These are phyloP conservation scores for Lysiphlebus fabarum DNA, from an alignment of 1,140 invertebrate species.

Conservation along the genomic window DNA sequence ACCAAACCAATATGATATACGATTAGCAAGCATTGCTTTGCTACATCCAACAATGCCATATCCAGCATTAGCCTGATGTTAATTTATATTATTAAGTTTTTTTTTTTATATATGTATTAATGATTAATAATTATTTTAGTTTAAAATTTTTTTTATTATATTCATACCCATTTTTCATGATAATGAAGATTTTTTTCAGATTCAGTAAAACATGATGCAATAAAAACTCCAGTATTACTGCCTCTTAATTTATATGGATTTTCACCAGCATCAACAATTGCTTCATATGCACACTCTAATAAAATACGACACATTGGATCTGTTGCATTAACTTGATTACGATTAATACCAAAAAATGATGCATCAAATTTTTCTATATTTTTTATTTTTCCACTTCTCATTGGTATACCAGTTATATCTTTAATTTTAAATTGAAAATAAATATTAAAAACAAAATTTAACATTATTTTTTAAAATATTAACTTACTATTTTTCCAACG, in stretches of 20 bases:
- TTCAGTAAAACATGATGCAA: slow-evolving; percentile 78
- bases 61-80: slow-evolving; percentile 31
- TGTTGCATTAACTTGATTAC: slow-evolving; percentile 80
- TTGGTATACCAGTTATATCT: slow-evolving; percentile 67
- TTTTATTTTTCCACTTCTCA: slow-evolving; percentile 75
- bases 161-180: no score
- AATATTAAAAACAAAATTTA: no score
- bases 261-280: slow-evolving; percentile 79
- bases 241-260: slow-evolving; percentile 59
- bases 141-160: slow-evolving; percentile 62
- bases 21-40: slow-evolving; percentile 87
- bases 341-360: slow-evolving; percentile 77
- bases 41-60: slow-evolving; percentile 64
- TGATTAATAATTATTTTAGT: slow-evolving; percentile 25
- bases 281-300: slow-evolving; percentile 81
- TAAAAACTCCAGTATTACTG: slow-evolving; percentile 76
- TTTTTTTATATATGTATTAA: neutral
- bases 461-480: no score
- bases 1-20: slow-evolving; percentile 76
- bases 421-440: slow-evolving; percentile 25
- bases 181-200: slow-evolving; percentile 69
- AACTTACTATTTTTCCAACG: slow-evolving; percentile 69
- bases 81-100: neutral
- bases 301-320: slow-evolving; percentile 85
- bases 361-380: slow-evolving; percentile 80